Percentiles rank a stretch among this genome's conserved stretches.
These are phyloP conservation scores for Orchesella cincta DNA, from an alignment of 1,140 invertebrate species.

Conservation along the genomic window DNA sequence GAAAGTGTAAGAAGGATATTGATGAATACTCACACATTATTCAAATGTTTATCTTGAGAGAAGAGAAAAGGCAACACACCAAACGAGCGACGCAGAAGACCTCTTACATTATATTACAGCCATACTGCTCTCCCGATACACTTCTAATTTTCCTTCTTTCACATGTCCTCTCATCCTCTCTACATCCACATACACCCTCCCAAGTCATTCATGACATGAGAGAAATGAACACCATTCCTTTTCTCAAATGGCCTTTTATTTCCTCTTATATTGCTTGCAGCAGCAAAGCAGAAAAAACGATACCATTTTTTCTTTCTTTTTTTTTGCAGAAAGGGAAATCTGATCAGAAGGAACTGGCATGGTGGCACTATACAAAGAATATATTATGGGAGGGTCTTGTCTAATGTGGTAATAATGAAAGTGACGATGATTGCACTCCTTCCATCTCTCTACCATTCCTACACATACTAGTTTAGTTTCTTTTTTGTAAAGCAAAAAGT, in stretches of 20 bases:
- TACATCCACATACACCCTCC: neutral
- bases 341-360: neutral
- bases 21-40: neutral
- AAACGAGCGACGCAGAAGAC: neutral
- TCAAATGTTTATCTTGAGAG: conserved; percentile 20
- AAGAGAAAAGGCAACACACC: neutral
- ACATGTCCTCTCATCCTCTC: neutral
- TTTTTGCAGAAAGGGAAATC: neutral
- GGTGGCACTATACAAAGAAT: neutral
- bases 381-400: neutral
- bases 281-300: neutral
- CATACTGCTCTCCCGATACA: neutral
- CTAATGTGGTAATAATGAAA: conserved; percentile 25
- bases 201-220: conserved; percentile 13
- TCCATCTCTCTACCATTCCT: too few relatives aligned
- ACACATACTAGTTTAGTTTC: too few relatives aligned
- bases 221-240: conserved; percentile 3
- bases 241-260: neutral
- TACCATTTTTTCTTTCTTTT: neutral
- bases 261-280: neutral
- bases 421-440: neutral
- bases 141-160: neutral
- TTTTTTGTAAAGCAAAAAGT: too few relatives aligned
- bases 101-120: neutral
- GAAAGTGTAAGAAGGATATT: neutral